Evolutionary conservation across 2,888 invertebrate species (phyloP).

Genomic region (Microctonus brassicae): DNA sequence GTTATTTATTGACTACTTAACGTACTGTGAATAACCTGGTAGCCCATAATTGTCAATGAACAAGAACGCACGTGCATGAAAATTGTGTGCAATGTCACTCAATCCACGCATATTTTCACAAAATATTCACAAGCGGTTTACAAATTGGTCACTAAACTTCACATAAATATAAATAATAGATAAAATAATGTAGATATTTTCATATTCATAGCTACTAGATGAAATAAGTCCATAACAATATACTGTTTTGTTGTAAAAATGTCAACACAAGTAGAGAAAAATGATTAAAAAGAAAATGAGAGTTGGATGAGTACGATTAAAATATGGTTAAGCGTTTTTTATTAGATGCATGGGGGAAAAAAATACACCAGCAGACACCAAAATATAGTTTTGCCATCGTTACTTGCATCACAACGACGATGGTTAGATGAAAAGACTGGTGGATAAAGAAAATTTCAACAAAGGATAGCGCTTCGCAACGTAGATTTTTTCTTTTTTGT

Average conservation of each 20-base stretch:
- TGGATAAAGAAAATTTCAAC: conserved; percentile 47
- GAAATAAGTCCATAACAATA: background rate
- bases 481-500: conserved; percentile 13
- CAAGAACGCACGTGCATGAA: background rate
- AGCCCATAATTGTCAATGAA: background rate
- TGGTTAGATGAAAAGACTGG: conserved; percentile 37
- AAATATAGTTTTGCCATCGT: background rate
- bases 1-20: no score
- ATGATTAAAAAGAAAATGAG: no score
- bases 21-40: background rate
- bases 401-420: conserved; percentile 2
- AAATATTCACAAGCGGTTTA: background rate
- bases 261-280: no score
- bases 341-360: no score
- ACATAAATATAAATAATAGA: no score
- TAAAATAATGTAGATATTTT: background rate
- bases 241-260: background rate
- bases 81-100: background rate
- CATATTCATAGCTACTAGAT: background rate
- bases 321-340: background rate
- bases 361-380: no score
- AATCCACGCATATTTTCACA: background rate
- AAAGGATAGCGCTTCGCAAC: conserved; percentile 41
- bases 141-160: background rate
- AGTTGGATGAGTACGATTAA: background rate